A percentile compares a stretch with the other conserved stretches of the same genome.
Conservation (phyloP, 2,888 invertebrate genomes). For the Zele albiditarsus region DNA sequence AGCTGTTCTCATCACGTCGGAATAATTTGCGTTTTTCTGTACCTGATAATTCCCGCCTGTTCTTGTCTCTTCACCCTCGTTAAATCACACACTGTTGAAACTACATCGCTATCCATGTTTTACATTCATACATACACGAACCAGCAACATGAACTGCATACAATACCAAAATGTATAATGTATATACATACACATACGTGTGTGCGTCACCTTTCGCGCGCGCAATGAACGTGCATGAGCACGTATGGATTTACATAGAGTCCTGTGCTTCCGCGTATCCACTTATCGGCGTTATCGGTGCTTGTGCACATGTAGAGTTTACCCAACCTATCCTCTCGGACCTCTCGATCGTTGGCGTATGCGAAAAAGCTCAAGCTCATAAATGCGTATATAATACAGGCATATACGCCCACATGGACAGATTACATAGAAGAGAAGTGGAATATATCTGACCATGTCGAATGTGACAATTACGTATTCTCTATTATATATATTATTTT, state of each 20-base stretch:
- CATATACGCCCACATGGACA: not conserved
- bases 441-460: no score
- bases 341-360: slow-evolving; percentile 41
- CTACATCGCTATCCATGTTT: not conserved
- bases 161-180: not conserved
- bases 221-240: slow-evolving; percentile 39
- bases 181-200: not conserved
- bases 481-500: no score
- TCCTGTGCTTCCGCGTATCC: slow-evolving; percentile 36
- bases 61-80: not conserved
- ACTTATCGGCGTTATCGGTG: slow-evolving; percentile 48
- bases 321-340: slow-evolving; percentile 42
- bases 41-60: not conserved
- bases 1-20: not conserved
- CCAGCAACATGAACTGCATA: not conserved
- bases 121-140: not conserved
- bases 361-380: slow-evolving; percentile 21
- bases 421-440: not conserved
- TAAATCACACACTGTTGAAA: not conserved
- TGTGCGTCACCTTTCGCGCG: slow-evolving; percentile 18
- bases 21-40: not conserved
- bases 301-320: slow-evolving; percentile 44
- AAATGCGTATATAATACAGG: slow-evolving; percentile 6
- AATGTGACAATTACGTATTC: no score
- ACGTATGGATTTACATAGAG: slow-evolving; percentile 45